Percentiles rank a stretch among this genome's conserved stretches.
Evolutionary conservation across 2,888 invertebrate genomes (phyloP).

Genomic region (Lordiphosa fenestrarum): DNA sequence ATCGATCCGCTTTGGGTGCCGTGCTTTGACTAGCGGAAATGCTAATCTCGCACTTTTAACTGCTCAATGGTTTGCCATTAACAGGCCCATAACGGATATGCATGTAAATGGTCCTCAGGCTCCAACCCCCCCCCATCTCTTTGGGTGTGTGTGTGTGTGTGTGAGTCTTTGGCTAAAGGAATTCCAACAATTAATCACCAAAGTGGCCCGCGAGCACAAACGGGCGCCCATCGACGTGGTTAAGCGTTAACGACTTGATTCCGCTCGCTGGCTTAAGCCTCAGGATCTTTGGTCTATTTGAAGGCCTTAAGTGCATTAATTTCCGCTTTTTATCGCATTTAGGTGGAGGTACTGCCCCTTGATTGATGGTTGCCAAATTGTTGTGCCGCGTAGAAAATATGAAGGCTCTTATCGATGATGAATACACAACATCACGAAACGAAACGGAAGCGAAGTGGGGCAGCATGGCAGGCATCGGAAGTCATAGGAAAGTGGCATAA

Average conservation of each 20-base stretch:
- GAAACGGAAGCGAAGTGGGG: slow-evolving; percentile 16
- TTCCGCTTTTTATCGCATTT: slow-evolving; percentile 64
- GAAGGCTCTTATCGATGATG: slow-evolving; percentile 29
- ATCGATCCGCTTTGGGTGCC: not conserved
- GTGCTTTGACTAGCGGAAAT: slow-evolving; percentile 41
- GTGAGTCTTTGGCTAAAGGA: slow-evolving; percentile 32
- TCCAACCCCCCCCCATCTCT: slow-evolving; percentile 4
- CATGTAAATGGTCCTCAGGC: slow-evolving; percentile 17
- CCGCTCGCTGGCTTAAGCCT: slow-evolving; percentile 24
- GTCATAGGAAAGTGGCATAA: slow-evolving; percentile 25
- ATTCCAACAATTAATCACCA: slow-evolving; percentile 73
- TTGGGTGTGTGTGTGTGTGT: slow-evolving; percentile 24
- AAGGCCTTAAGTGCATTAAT: slow-evolving; percentile 71
- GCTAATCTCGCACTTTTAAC: slow-evolving; percentile 64
- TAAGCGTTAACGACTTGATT: slow-evolving; percentile 43
- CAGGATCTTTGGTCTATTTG: slow-evolving; percentile 30
- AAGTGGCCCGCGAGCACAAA: slow-evolving; percentile 58
- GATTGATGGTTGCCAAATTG: slow-evolving; percentile 61
- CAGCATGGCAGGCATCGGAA: slow-evolving; percentile 21
- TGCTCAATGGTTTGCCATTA: slow-evolving; percentile 70
- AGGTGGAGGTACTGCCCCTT: slow-evolving; percentile 48
- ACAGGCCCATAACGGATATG: slow-evolving; percentile 65
- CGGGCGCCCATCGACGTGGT: slow-evolving; percentile 17
- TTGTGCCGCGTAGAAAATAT: slow-evolving; percentile 43
- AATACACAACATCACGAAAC: slow-evolving; percentile 21